phyloP scores from a whole-genome alignment of 2,888 invertebrate genomes.

The Pantelozetes paolii region DNA sequence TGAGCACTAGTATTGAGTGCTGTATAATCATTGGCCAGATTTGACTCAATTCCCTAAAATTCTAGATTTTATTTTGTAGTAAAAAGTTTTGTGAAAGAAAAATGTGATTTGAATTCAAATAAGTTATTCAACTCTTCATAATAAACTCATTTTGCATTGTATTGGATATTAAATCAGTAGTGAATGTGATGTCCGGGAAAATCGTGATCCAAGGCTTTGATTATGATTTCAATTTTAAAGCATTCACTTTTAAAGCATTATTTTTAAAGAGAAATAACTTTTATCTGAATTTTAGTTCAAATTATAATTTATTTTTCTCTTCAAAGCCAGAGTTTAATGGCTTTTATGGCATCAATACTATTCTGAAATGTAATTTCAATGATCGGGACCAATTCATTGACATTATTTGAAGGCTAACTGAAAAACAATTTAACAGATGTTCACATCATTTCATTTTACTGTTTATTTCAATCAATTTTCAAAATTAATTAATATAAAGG shows the following conservation, averaged over 20 bases:
- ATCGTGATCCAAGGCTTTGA: too few species aligned
- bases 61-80: not conserved
- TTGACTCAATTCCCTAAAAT: slow-evolving; percentile 15
- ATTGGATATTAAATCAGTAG: too few species aligned
- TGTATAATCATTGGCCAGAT: not conserved
- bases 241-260: too few species aligned
- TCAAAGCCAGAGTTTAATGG: not conserved
- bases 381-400: not conserved
- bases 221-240: too few species aligned
- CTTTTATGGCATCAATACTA: slow-evolving; percentile 20
- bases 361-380: not conserved
- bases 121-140: not conserved
- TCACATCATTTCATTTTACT: too few species aligned
- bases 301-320: not conserved
- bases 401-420: not conserved
- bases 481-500: too few species aligned
- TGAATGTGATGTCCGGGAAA: too few species aligned
- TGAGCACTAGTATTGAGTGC: too few species aligned
- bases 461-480: too few species aligned
- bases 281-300: not conserved
- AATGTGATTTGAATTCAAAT: slow-evolving; percentile 16
- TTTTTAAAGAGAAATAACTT: too few species aligned
- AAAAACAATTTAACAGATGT: slow-evolving; percentile 2
- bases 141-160: not conserved
- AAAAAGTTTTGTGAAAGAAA: not conserved